phyloP scores from a whole-genome alignment of 2,888 invertebrate genomes.

The Mechanitis messenoides region DNA sequence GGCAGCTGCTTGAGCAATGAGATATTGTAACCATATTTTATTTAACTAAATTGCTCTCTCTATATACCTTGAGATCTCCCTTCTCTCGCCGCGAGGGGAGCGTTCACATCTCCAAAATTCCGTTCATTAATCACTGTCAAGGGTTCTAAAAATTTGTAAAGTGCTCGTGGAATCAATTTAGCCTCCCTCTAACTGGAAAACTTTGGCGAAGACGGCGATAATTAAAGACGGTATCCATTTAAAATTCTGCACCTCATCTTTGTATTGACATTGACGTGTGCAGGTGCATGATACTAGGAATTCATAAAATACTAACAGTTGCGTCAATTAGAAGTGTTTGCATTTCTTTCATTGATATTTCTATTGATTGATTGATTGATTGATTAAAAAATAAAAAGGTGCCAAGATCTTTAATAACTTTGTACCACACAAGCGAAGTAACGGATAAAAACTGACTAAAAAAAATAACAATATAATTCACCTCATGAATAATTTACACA shows the following conservation, averaged over 20 bases:
- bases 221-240: constrained; percentile 69
- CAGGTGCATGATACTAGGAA: no score
- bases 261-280: constrained; percentile 34
- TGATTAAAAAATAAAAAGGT: no score
- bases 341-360: no score
- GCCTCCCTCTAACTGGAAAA: constrained; percentile 59
- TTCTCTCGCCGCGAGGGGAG: constrained; percentile 37
- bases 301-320: background rate
- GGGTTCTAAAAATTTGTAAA: constrained; percentile 69
- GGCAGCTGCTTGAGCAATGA: constrained; percentile 55
- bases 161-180: constrained; percentile 71
- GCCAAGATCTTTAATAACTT: no score
- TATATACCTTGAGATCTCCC: constrained; percentile 33
- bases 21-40: constrained; percentile 51
- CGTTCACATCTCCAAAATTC: constrained; percentile 59
- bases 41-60: constrained; percentile 50
- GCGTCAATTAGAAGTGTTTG: background rate
- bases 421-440: no score
- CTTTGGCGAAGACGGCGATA: constrained; percentile 54
- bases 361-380: no score
- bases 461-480: no score
- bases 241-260: constrained; percentile 35
- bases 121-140: constrained; percentile 74
- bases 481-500: no score
- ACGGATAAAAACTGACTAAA: no score